These are phyloP conservation scores for Trachelus stipa DNA, from an alignment of 2,888 invertebrate genomes.

Conservation along the genomic window DNA sequence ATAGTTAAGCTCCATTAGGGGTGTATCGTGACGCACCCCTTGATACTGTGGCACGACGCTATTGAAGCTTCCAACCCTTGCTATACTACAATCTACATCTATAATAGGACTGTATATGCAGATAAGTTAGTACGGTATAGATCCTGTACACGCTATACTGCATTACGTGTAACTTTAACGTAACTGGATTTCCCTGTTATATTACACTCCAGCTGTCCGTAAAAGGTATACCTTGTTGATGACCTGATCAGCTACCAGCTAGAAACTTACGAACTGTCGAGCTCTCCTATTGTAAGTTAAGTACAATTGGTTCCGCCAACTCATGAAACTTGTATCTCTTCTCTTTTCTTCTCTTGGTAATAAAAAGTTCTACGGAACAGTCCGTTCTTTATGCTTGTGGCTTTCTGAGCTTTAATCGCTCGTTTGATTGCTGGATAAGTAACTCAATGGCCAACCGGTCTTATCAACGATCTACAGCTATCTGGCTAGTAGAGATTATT, in stretches of 20 bases:
- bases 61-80: conserved; percentile 19
- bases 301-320: not conserved
- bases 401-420: not conserved
- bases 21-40: conserved; percentile 32
- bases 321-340: too few relatives aligned
- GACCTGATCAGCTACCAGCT: not conserved
- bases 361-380: not conserved
- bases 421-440: not conserved
- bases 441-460: not conserved
- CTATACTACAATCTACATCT: not conserved
- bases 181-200: conserved; percentile 31
- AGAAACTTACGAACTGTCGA: not conserved
- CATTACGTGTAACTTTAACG: conserved; percentile 29
- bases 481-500: not conserved
- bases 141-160: not conserved
- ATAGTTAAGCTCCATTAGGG: conserved; percentile 51
- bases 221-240: conserved; percentile 10
- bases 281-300: not conserved
- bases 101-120: not conserved
- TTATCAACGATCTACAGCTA: not conserved
- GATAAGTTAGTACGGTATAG: not conserved
- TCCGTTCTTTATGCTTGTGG: not conserved
- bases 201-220: conserved; percentile 26
- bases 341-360: too few relatives aligned
- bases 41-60: conserved; percentile 31